Base-by-base conservation (phyloP, 2,797 vertebrate species). In the Platalea minor region DNA sequence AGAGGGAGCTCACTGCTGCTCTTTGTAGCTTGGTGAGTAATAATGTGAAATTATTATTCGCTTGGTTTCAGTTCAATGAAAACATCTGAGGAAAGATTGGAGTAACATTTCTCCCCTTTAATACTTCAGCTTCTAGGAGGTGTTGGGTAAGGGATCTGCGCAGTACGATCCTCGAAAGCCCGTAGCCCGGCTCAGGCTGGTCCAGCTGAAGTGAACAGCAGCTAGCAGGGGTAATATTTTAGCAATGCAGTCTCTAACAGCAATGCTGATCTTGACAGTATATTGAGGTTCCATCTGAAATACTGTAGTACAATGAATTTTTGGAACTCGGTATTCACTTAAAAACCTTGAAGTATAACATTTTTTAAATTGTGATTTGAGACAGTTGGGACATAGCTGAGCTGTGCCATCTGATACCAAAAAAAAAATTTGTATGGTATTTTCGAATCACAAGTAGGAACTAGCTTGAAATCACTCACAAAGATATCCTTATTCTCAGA, bases 401-500 rank as follows among this genome's bases (percentile, higher is more conserved):
- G 28, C 11, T 50, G 46, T 85, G 60, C 83, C 63, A 78, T 87
- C 63, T 82, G 75, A 68, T 68, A 37, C 41, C 13, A 45, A 69
- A 59, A 79, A 51, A 73, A 79, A 54, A 35, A 64, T 20, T 85
- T 68, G 31, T 35, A 0, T 73, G 64, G 31, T 54, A 16, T 87
- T 92, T 93, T 87, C 75, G 70, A 94, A 3, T 68, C 68, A 50
- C 46, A 37, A 91, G 41, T 29, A 74, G 57, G 81, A 93, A 93
- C 64, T 65, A 75, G 75, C 68, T 61, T 88, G 88, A 77, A 94
- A 83, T 85, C 68, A n/a, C 83, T 92, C 68, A 74, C 78, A 78
- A 54, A 92, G 74, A 76, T 82, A 57, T 8, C 67, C 26, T 61
- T 85, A 89, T 75, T 96, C 88, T 95, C 84, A 72, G 53, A 89